Evolutionary conservation across 1,140 invertebrate species (phyloP).

Genomic region (Pogonognathellus flavescens): DNA sequence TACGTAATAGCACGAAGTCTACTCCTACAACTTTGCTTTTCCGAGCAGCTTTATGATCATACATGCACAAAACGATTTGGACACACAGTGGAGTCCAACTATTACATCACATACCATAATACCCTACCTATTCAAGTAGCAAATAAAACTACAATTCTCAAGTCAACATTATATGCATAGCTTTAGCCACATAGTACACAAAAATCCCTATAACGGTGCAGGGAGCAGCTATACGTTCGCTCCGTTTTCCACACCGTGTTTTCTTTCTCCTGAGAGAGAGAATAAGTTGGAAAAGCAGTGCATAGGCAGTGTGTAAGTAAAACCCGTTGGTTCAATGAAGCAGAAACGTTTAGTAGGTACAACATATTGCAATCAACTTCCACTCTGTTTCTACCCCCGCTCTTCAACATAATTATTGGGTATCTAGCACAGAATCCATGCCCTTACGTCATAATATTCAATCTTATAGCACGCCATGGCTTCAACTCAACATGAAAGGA

Average conservation of each 20-base stretch:
- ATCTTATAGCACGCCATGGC: slow-evolving; percentile 50
- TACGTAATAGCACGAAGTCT: too few relatives aligned
- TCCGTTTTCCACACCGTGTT: background rate
- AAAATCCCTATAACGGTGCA: background rate
- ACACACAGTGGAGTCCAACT: too few relatives aligned
- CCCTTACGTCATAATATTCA: slow-evolving; percentile 57
- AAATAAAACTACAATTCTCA: too few relatives aligned
- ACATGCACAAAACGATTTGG: too few relatives aligned
- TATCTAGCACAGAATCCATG: slow-evolving; percentile 55
- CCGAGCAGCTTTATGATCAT: too few relatives aligned
- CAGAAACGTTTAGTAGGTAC: slow-evolving; percentile 44
- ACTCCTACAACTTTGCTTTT: too few relatives aligned
- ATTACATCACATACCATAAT: too few relatives aligned
- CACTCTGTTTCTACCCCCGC: slow-evolving; percentile 42
- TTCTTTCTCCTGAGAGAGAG: background rate
- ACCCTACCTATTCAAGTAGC: too few relatives aligned
- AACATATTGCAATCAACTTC: slow-evolving; percentile 52
- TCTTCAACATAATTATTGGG: slow-evolving; percentile 55
- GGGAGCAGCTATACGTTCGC: background rate
- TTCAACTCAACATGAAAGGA: slow-evolving; percentile 38
- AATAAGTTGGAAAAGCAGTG: background rate
- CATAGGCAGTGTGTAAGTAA: background rate
- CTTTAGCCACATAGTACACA: too few relatives aligned
- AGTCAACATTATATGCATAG: too few relatives aligned
- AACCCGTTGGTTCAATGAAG: slow-evolving; percentile 33